Base-by-base conservation (phyloP, 2,888 invertebrate genomes). In the Eilema depressum region DNA sequence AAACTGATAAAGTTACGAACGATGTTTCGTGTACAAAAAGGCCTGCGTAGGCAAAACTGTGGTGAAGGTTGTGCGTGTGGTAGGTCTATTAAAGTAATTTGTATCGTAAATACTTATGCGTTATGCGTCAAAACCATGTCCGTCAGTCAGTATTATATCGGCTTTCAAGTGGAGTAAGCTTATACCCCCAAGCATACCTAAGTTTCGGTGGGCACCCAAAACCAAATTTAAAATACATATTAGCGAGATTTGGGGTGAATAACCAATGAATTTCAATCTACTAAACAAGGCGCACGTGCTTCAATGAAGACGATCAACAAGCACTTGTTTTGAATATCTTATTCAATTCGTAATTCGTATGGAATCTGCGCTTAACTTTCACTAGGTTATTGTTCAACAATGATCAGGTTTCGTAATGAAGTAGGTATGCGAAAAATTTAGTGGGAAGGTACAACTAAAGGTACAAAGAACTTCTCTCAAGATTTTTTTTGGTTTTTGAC, bases 371-470 rank as follows among this genome's bases (percentile, higher is more conserved):
- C 63, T 73, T n/a, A 82, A 87, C 89, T 90, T 89, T 90, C 90
- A 83, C 90, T 84, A 71, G 23, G 33, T 65, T 75, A 83, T 86
- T 86, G 85, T 87, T 84, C 75, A 76, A 60, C 5, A 59, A 71
- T 81, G 85, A 88, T 89, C 86, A 85, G 73, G 75, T 78, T 83
- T 79, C 69, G 76, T 79, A 82, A 83, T 80, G 79, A 82, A 77
- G 79, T 79, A 73, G 77, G 79, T 79, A 73, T 75, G 74, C 70
- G 77, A 81, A 85, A 81, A 80, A 70, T 74, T 69, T 61, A n/a
- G 14, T 10, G 57, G 14, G 5, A 3, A 37, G 53, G 8, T 20
- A 17, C 53, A 20, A 3, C 53, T 37, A 3, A 7, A 7, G 1
- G 37, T n/a, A n/a, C n/a, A 37, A 2, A 37, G 37, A 37, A 37